Base-by-base conservation (phyloP, 2,888 invertebrate genomes). In the Coelinius sp. region DNA sequence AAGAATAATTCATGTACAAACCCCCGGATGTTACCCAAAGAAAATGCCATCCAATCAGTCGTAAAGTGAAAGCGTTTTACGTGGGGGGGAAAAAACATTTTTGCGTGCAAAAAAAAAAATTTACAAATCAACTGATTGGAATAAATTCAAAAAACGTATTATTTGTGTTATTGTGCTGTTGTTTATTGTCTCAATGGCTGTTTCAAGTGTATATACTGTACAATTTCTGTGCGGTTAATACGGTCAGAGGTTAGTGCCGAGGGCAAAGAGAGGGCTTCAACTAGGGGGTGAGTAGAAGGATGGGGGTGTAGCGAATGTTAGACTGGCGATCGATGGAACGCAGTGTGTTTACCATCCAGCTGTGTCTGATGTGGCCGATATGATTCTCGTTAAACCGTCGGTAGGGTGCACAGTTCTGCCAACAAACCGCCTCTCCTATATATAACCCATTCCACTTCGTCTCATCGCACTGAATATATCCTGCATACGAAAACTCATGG, bases 301-400 rank as follows among this genome's bases (percentile, higher is more conserved):
- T 10, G 24, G 27, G 62, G 65, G 69, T 31, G 44, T 17, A 44
- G 69, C 17, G n/a, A 59, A 27, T 68, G 41, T 31, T 46, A 35
- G 68, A 24, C 24, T 10, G 44, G 17, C 31, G 52, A 65, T 63
- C 70, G 70, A 64, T 64, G 65, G 22, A 59, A 76, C 71, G 80
- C 80, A 81, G 76, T 77, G 79, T 80, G 79, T 81, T 81, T 79
- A 79, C 77, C 77, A 77, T 74, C 75, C 75, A 77, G 80, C 79
- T 78, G 79, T 77, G 78, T 79, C 79, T 78, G 80, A 79, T 81
- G 80, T 80, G 81, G 74, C 80, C 79, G 81, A 82, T 82, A 81
- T 77, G 79, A 79, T 82, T 80, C 83, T 81, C 82, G 82, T 83
- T 83, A 81, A 83, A 80, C 77, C 77, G 77, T 74, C 70, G 56